Percentiles rank a stretch among this genome's conserved stretches.
phyloP scores from a whole-genome alignment of 2,888 invertebrate species.

The Xylota segnis region DNA sequence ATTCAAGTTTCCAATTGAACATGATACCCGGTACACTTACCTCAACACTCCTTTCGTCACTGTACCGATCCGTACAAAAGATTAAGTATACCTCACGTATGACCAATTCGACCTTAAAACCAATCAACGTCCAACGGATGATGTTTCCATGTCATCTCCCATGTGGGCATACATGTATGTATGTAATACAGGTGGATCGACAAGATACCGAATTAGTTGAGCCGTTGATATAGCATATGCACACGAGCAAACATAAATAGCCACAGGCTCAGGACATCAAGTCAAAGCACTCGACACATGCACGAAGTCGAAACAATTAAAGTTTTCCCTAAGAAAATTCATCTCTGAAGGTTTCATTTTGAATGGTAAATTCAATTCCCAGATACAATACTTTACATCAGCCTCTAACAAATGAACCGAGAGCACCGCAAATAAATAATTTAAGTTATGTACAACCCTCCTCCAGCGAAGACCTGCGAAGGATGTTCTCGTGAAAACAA shows the following conservation, averaged over 20 bases:
- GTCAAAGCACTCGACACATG: background rate
- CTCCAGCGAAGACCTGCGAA: slow-evolving; percentile 7
- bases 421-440: slow-evolving; percentile 64
- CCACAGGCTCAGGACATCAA: background rate
- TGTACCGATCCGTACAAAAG: slow-evolving; percentile 27
- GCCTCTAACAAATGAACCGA: slow-evolving; percentile 38
- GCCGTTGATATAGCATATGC: slow-evolving; percentile 33
- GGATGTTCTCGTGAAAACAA: slow-evolving; percentile 29
- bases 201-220: slow-evolving; percentile 18
- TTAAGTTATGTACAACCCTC: slow-evolving; percentile 32
- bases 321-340: slow-evolving; percentile 40
- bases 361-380: slow-evolving; percentile 38
- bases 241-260: slow-evolving; percentile 37
- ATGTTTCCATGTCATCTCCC: slow-evolving; percentile 51
- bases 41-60: background rate
- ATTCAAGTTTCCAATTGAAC: slow-evolving; percentile 27
- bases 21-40: background rate
- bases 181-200: slow-evolving; percentile 8
- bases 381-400: slow-evolving; percentile 46
- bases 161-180: slow-evolving; percentile 15
- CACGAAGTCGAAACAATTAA: slow-evolving; percentile 49
- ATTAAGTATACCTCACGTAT: slow-evolving; percentile 67
- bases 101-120: slow-evolving; percentile 65
- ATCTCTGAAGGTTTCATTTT: background rate
- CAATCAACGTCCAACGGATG: slow-evolving; percentile 58